Conservation (phyloP, 37 sponge, comb jelly and placozoan species). For the Bolinopsis microptera region DNA sequence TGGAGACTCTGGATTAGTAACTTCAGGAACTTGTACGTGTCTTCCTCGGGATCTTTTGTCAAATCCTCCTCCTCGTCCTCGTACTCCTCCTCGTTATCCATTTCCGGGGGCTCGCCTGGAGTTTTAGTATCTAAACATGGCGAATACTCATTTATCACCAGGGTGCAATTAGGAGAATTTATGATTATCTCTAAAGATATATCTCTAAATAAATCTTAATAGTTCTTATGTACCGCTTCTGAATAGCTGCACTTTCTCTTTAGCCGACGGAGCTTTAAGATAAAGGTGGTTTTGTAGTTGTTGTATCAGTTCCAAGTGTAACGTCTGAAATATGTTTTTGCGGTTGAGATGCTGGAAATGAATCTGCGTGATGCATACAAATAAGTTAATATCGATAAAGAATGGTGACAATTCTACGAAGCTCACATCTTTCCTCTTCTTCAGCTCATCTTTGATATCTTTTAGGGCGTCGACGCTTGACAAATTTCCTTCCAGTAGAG, state of each 20-base stretch:
- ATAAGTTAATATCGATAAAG: no score
- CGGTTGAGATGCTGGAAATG: no score
- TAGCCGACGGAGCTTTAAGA: conserved; percentile 49
- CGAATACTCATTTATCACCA: no score
- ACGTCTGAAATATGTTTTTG: conserved; percentile 32
- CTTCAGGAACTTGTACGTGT: conserved; percentile 59
- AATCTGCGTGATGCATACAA: no score
- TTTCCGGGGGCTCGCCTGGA: conserved; percentile 48
- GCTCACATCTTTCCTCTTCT: conserved; percentile 55
- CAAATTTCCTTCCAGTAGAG: conserved; percentile 40
- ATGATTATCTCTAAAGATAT: no score
- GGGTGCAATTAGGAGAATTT: no score
- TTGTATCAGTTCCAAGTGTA: conserved; percentile 28
- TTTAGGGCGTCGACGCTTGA: conserved; percentile 46
- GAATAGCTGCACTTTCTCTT: conserved; percentile 49
- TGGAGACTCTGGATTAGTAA: conserved; percentile 37
- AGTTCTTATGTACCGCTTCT: no score
- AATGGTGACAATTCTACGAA: no score
- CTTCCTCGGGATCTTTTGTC: conserved; percentile 38
- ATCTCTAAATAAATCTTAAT: no score
- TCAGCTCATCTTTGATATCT: conserved; percentile 59
- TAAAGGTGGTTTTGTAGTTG: conserved; percentile 51
- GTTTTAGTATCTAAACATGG: no score
- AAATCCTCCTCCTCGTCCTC: conserved; percentile 55
- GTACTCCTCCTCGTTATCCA: conserved; percentile 51